phyloP scores from a whole-genome alignment of 2,888 invertebrate genomes.

The Zele albiditarsus region DNA sequence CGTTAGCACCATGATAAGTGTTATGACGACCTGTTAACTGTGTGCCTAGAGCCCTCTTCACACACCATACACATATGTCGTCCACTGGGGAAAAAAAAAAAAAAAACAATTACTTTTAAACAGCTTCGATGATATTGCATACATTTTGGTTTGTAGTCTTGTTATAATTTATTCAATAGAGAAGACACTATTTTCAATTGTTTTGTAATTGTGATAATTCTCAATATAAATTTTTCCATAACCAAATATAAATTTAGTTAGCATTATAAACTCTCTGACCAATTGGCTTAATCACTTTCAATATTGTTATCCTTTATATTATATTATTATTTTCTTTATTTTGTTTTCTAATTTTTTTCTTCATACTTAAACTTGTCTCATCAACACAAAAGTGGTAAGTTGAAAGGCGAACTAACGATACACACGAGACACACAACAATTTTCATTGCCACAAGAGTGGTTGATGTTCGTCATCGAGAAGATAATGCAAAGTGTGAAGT shows the following conservation, averaged over 20 bases:
- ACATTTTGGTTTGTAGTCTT: too few relatives aligned
- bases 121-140: conserved; percentile 39
- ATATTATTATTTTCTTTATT: conserved; percentile 12
- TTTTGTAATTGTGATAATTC: too few relatives aligned
- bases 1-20: conserved; percentile 61
- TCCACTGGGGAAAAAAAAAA: conserved; percentile 49
- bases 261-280: not conserved
- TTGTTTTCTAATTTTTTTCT: not conserved
- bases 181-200: too few relatives aligned
- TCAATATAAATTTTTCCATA: too few relatives aligned
- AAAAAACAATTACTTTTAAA: conserved; percentile 43
- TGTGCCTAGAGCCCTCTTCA: conserved; percentile 47
- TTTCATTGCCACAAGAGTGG: conserved; percentile 24
- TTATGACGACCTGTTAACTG: conserved; percentile 70
- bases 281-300: not conserved
- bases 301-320: conserved; percentile 11
- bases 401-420: conserved; percentile 42
- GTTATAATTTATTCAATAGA: too few relatives aligned
- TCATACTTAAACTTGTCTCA: not conserved
- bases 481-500: conserved; percentile 70
- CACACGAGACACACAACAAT: conserved; percentile 19
- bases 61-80: conserved; percentile 57
- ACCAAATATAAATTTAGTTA: not conserved
- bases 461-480: conserved; percentile 16
- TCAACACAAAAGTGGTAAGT: conserved; percentile 2